Evolutionary conservation across 2,797 vertebrate species (phyloP), one percentile per base, ranked within the genome.

Genomic region (Rhinophrynus dorsalis): DNA sequence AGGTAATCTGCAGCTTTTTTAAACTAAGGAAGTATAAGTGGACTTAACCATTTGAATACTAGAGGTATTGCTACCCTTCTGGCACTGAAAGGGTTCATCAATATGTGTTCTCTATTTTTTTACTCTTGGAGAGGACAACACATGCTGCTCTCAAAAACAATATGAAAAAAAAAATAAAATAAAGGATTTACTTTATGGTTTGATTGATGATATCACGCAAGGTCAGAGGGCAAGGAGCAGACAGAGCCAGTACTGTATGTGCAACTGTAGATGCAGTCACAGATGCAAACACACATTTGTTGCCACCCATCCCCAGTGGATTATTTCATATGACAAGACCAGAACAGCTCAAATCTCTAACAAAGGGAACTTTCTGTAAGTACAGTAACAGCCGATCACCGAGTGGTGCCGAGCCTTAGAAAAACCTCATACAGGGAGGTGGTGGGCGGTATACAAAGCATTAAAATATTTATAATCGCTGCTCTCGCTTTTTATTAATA

Each of bases 401-500:
- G 27, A 9, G 6, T 6, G 18, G 20, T 33, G 20, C 32, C n/a
- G 20, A 10, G 9, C 29, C 24, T 27, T 18, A 5, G 20, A 40
- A 12, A 54, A 29, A 33, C 13, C 40, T 44, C 55, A 30, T 15
- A 67, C 17, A 23, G 13, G 11, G 40, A 47, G n/a, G 29, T 6
- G 12, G 37, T 44, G 37, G 35, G 10, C 5, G 24, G 3, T 9
- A 38, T 4, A 44, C 23, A 42, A 17, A 17, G 33, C 10, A 68
- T 40, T 60, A 40, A n/a, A 30, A 52, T 40, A 61, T 61, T 61
- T 24, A 61, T 45, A 40, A 44, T 51, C 35, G 8, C 12, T 52
- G 15, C 30, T 1, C 55, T 55, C 58, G 1, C 13, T 17, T 55
- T n/a, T 33, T 45, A 69, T 61, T 69, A 69, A 69, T 69, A 69